Base-by-base conservation (phyloP, 2,113 vertebrate species). In the Thinocorus orbignyianus region DNA sequence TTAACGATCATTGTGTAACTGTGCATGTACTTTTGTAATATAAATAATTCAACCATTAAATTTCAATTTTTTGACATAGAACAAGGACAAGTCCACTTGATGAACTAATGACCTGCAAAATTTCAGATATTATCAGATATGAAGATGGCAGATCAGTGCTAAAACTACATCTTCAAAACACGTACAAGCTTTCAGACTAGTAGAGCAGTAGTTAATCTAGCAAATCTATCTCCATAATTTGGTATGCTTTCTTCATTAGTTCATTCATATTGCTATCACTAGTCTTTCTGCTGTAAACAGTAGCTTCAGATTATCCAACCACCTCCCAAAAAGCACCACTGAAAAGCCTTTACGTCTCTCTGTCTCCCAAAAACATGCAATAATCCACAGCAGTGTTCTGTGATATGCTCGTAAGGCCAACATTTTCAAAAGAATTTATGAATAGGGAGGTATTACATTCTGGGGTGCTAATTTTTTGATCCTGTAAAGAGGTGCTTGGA, bases 71-170 rank as follows among this genome's bases (percentile, higher is more conserved):
- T 93, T 73, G 16, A 87, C 78, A 77, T 17, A 51, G 69, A 78
- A 71, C 58, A 81, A 51, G 72, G 80, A 62, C 44, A 81, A 82
- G 54, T 76, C 30, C 25, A 78, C 22, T 48, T 76, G 68, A 81
- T 92, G 79, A 93, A 88, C 65, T 80, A 91, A 92, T 20, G 88
- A 81, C 28, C 66, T 82, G 17, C 13, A 88, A 92, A 92, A 93
- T 78, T 78, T 90, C 79, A 88, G 33, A 23, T 55, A 73, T 22
- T 93, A 44, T n/a, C 30, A 81, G 48, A 69, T 81, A 79, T 31
- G 35, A 81, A 93, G 12, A 65, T 31, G 20, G 48, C 39, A 86
- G 58, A 69, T 25, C 57, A 62, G 22, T 37, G 18, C 46, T 72
- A 70, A 91, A 95, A 48, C 20, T 39, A 51, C 33, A 57, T 35